phyloP scores from a whole-genome alignment of 2,113 vertebrate species.

The Megaptera novaeangliae region DNA sequence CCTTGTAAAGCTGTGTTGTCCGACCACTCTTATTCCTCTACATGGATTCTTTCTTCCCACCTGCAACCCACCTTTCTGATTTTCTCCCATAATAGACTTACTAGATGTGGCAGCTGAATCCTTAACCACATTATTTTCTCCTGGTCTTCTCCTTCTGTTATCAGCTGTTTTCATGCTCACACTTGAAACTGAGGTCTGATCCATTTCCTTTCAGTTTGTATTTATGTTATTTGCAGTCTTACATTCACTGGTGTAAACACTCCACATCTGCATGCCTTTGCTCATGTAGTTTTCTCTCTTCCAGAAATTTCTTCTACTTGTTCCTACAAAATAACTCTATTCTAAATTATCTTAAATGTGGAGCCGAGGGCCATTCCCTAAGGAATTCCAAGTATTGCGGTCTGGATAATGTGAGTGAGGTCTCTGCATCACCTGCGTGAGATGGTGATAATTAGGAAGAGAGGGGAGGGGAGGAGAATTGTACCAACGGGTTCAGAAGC shows the following conservation, averaged over 20 bases:
- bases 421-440: no score
- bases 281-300: not conserved
- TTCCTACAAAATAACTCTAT: not conserved
- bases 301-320: not conserved
- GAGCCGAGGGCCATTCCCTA: not conserved
- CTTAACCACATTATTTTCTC: not conserved
- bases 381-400: not conserved
- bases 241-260: accelerated
- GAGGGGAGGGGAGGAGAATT: not conserved
- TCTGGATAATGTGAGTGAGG: not conserved
- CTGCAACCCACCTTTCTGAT: not conserved
- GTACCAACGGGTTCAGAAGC: not conserved
- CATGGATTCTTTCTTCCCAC: not conserved
- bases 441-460: not conserved
- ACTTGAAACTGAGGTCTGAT: not conserved
- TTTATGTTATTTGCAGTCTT: not conserved
- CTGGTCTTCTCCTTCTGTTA: not conserved
- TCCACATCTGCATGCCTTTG: not conserved
- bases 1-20: not conserved
- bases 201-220: not conserved
- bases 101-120: not conserved
- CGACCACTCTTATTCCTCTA: no score
- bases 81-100: not conserved
- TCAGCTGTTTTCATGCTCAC: not conserved
- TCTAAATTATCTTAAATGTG: not conserved